Evolutionary conservation across 2,797 vertebrate species (phyloP).

Genomic region (Brachymystax lenok): DNA sequence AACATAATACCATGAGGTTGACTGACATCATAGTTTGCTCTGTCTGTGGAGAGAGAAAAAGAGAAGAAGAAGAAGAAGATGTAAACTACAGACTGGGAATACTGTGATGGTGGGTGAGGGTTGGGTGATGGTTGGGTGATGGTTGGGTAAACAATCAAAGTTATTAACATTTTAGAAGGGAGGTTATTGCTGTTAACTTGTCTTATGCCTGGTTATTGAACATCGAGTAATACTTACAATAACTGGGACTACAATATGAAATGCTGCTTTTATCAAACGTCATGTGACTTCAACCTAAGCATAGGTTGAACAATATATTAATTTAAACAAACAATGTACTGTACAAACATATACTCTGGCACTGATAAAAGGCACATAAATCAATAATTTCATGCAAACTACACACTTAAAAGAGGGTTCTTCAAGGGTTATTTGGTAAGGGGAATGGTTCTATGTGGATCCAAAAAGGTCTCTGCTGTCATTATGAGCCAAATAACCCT

Average conservation of each 20-base stretch:
- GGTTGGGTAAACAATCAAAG: not conserved
- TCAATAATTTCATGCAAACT: not conserved
- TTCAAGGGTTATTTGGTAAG: too few species aligned
- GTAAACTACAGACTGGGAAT: not conserved
- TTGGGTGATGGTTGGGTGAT: not conserved
- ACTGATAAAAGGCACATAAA: not conserved
- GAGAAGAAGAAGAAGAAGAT: conserved; percentile 11
- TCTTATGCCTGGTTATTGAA: not conserved
- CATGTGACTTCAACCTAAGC: not conserved
- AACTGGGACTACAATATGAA: not conserved
- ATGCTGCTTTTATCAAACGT: not conserved
- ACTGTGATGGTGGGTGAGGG: not conserved
- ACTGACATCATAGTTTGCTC: conserved; percentile 78
- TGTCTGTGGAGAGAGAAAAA: not conserved
- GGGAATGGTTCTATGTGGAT: too few species aligned
- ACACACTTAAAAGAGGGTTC: too few species aligned
- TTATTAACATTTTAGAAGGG: not conserved
- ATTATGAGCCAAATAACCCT: too few species aligned
- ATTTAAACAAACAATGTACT: too few species aligned
- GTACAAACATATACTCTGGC: not conserved
- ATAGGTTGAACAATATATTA: too few species aligned
- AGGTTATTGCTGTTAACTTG: not conserved
- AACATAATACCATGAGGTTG: conserved; percentile 71
- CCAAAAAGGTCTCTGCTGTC: too few species aligned
- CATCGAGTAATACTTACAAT: not conserved